Conservation (phyloP, 2,888 invertebrate genomes). For the Andricus curvator region DNA sequence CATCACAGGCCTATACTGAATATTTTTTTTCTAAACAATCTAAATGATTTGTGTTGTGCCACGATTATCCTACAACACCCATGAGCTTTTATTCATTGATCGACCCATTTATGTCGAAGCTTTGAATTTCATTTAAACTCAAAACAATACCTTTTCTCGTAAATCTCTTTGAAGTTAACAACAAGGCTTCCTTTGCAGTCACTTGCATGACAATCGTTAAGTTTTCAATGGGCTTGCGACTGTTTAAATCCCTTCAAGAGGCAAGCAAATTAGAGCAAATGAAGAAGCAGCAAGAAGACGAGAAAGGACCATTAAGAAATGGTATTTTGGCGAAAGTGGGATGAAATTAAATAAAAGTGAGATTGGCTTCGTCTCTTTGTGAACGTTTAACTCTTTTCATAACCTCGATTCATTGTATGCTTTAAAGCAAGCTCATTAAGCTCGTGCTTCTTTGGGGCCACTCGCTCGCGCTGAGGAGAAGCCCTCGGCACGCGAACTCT, state of each 20-base stretch:
- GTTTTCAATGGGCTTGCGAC: neutral
- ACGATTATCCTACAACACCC: too few species aligned
- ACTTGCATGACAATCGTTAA: neutral
- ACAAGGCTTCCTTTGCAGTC: neutral
- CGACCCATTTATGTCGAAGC: neutral
- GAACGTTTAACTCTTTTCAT: slow-evolving; percentile 23
- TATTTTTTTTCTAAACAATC: too few species aligned
- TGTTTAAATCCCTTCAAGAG: neutral
- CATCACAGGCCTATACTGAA: too few species aligned
- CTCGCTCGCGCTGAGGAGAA: neutral
- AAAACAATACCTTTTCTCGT: neutral
- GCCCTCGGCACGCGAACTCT: slow-evolving; percentile 25
- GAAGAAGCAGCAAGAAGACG: neutral
- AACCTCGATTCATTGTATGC: slow-evolving; percentile 1
- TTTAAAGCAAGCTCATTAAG: slow-evolving; percentile 30
- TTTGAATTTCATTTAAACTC: neutral
- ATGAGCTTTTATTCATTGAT: neutral
- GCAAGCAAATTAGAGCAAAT: slow-evolving; percentile 1
- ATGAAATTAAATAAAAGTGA: neutral
- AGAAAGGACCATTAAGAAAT: slow-evolving; percentile 26
- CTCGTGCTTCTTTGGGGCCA: neutral
- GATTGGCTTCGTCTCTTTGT: neutral
- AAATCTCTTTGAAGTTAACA: neutral
- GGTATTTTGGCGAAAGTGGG: neutral
- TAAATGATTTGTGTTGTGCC: too few species aligned